Percentiles rank a stretch among this genome's conserved stretches.
Conservation (phyloP, 2,888 invertebrate species). For the Phyto melanocephala region DNA sequence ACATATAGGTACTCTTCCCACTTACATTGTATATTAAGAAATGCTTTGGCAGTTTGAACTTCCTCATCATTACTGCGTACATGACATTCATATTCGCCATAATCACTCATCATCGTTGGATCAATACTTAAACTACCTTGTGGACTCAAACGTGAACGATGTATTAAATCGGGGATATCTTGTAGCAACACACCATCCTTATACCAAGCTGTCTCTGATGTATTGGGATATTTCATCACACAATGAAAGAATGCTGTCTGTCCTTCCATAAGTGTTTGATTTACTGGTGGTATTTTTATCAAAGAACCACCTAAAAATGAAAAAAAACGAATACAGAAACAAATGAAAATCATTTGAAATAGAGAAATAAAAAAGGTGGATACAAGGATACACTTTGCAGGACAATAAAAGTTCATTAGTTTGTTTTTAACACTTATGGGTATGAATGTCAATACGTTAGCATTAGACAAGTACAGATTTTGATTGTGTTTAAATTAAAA, state of each 20-base stretch:
- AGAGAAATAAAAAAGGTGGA: not conserved
- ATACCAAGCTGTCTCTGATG: constrained; percentile 82
- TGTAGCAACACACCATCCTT: constrained; percentile 84
- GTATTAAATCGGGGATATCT: constrained; percentile 82
- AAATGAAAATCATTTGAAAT: not conserved
- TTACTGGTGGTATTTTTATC: constrained; percentile 91
- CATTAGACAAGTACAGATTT: too few relatives aligned
- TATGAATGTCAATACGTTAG: not conserved
- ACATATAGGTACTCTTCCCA: constrained; percentile 61
- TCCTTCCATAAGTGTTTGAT: constrained; percentile 92
- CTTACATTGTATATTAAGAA: constrained; percentile 95
- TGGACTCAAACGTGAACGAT: constrained; percentile 82
- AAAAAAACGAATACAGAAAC: not conserved
- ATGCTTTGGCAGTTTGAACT: constrained; percentile 89
- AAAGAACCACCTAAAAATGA: constrained; percentile 87
- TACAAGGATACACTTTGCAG: constrained; percentile 9
- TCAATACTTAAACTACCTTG: constrained; percentile 91
- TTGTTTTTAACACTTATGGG: constrained; percentile 3
- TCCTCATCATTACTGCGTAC: constrained; percentile 86
- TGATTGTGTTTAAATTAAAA: too few relatives aligned
- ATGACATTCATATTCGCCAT: constrained; percentile 92
- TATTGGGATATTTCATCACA: constrained; percentile 86
- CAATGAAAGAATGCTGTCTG: constrained; percentile 90
- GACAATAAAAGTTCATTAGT: constrained; percentile 53
- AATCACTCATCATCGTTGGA: constrained; percentile 88